A percentile compares a stretch with the other conserved stretches of the same genome.
Evolutionary conservation across 2,797 vertebrate species (phyloP).

Genomic region (Xiphorhynchus erythropygius): DNA sequence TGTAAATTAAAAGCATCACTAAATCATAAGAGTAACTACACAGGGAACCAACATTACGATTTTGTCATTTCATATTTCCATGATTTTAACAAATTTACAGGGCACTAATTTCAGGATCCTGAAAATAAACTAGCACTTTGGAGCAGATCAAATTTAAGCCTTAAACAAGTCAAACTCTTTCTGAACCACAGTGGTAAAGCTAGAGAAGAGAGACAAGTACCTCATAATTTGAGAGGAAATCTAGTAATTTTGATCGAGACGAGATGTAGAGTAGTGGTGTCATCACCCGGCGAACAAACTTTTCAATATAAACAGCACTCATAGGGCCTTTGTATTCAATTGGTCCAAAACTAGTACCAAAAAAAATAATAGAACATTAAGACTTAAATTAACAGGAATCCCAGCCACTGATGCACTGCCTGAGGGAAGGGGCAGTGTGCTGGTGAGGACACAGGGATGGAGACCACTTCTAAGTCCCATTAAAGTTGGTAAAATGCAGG

Average conservation of each 20-base stretch:
- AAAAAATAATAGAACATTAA: slow-evolving; percentile 75
- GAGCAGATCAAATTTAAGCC: background rate
- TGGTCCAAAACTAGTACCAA: slow-evolving; percentile 90
- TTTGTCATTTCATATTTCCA: background rate
- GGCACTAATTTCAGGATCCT: slow-evolving; percentile 7
- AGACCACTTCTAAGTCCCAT: background rate
- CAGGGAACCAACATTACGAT: background rate
- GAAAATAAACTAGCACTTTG: slow-evolving; percentile 5
- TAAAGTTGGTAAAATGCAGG: background rate
- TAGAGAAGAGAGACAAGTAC: slow-evolving; percentile 76
- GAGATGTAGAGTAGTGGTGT: slow-evolving; percentile 94
- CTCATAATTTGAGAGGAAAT: slow-evolving; percentile 93
- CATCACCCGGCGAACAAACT: slow-evolving; percentile 90
- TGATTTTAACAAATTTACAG: background rate
- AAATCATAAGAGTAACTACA: background rate
- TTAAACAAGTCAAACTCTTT: slow-evolving; percentile 50
- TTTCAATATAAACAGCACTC: slow-evolving; percentile 91
- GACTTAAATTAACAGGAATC: slow-evolving; percentile 16
- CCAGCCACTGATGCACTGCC: background rate
- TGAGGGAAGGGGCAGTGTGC: background rate
- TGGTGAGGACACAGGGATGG: background rate
- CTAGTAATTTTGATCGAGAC: slow-evolving; percentile 84
- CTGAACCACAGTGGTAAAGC: slow-evolving; percentile 51
- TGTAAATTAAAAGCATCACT: background rate
- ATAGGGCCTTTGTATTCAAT: slow-evolving; percentile 95